A percentile compares a stretch with the other conserved stretches of the same genome.
These are phyloP conservation scores for Rhyzopertha dominica DNA, from an alignment of 1,140 invertebrate species.

Conservation along the genomic window DNA sequence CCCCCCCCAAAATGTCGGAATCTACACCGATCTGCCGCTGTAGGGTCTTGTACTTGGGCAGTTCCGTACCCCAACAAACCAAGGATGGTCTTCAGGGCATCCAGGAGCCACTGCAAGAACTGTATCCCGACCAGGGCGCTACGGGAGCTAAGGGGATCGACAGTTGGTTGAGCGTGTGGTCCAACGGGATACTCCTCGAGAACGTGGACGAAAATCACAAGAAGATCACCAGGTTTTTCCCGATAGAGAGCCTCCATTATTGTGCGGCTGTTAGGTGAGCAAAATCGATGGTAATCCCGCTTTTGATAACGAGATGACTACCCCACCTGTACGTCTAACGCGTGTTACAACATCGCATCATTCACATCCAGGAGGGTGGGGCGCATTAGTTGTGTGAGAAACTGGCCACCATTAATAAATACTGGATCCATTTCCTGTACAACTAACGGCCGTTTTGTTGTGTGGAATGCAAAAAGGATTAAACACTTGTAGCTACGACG, in stretches of 20 bases:
- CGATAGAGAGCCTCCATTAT: slow-evolving; percentile 93
- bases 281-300: too few relatives aligned
- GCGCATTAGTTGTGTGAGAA: too few relatives aligned
- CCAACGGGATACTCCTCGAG: slow-evolving; percentile 91
- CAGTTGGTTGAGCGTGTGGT: slow-evolving; percentile 96
- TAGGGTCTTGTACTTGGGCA: slow-evolving; percentile 96
- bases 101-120: slow-evolving; percentile 90
- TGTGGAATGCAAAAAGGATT: too few relatives aligned
- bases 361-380: too few relatives aligned
- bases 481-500: too few relatives aligned
- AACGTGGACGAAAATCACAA: slow-evolving; percentile 95
- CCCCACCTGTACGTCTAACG: too few relatives aligned
- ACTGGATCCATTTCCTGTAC: too few relatives aligned
- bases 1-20: slow-evolving; percentile 45
- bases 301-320: too few relatives aligned
- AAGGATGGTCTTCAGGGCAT: slow-evolving; percentile 97
- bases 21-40: slow-evolving; percentile 92
- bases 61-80: slow-evolving; percentile 93
- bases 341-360: too few relatives aligned
- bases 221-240: slow-evolving; percentile 94
- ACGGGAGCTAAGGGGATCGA: slow-evolving; percentile 89
- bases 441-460: too few relatives aligned
- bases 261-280: slow-evolving; percentile 94
- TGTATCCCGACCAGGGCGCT: slow-evolving; percentile 90
- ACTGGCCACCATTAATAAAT: too few relatives aligned